Evolutionary conservation across 2,888 invertebrate species (phyloP).

Genomic region (Trichopoda pennipes): DNA sequence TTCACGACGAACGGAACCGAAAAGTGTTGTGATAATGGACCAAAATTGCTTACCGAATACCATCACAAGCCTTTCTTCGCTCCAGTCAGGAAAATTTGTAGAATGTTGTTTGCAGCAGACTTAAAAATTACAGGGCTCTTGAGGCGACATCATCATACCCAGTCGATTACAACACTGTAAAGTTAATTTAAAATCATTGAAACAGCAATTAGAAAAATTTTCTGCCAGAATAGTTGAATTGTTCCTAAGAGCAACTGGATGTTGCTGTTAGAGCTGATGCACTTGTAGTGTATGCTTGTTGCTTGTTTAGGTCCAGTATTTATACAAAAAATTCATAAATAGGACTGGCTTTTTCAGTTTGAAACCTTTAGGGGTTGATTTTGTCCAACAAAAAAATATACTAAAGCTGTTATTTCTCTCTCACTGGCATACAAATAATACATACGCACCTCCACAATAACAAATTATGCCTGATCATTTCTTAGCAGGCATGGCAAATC

Average conservation of each 20-base stretch:
- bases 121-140: background rate
- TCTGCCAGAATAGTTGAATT: background rate
- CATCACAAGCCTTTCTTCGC: background rate
- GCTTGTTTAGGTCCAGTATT: slow-evolving; percentile 26
- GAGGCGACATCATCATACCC: too few relatives aligned
- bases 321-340: slow-evolving; percentile 44
- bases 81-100: background rate
- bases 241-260: slow-evolving; percentile 2
- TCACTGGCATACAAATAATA: background rate
- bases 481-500: too few relatives aligned
- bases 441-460: too few relatives aligned
- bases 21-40: background rate
- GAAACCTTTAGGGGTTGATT: slow-evolving; percentile 36
- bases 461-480: too few relatives aligned
- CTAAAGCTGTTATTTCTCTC: background rate
- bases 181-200: background rate
- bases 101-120: background rate
- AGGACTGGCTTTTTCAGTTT: slow-evolving; percentile 2
- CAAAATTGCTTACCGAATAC: background rate
- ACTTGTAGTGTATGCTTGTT: slow-evolving; percentile 69
- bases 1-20: background rate
- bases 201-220: background rate
- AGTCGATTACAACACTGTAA: too few relatives aligned
- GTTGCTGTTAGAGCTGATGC: slow-evolving; percentile 53
- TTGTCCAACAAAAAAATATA: background rate